Conservation (phyloP, 2,888 invertebrate genomes). For the Prionchulus punctatus region DNA sequence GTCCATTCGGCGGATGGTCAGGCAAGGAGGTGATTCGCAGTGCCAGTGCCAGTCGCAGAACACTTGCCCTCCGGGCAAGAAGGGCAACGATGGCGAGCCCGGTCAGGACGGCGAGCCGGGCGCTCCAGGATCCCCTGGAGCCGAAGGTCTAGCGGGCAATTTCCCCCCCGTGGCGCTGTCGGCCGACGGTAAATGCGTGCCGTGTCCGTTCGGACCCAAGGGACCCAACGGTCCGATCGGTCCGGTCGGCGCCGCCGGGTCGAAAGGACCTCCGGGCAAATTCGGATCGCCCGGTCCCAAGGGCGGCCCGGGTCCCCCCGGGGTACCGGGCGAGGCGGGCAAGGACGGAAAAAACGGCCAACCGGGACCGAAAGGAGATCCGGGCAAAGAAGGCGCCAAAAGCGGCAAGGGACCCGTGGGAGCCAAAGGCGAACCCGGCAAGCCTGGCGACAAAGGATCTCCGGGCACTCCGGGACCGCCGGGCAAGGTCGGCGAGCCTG, state of each 20-base stretch:
- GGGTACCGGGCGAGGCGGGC: background rate
- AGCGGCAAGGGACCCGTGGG: background rate
- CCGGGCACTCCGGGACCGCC: background rate
- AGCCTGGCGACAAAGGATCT: background rate
- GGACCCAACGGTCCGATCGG: constrained; percentile 25
- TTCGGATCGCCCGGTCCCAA: background rate
- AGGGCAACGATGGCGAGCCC: constrained; percentile 19
- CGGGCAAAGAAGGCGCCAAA: background rate
- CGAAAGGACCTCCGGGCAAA: background rate
- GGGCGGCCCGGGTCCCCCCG: background rate
- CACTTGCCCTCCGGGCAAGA: constrained; percentile 17
- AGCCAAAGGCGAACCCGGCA: background rate
- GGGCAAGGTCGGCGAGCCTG: background rate
- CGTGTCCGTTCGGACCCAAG: constrained; percentile 24
- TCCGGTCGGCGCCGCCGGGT: constrained; percentile 16
- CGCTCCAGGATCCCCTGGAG: constrained; percentile 18
- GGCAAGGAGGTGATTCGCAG: background rate
- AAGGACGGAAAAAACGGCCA: background rate
- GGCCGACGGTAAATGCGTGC: constrained; percentile 21
- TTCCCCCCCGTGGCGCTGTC: constrained; percentile 22
- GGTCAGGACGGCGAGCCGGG: constrained; percentile 20
- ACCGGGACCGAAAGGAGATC: background rate
- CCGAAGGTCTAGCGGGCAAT: constrained; percentile 23
- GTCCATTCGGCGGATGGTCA: background rate
- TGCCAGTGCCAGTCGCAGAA: constrained; percentile 15